phyloP scores from a whole-genome alignment of 2,113 vertebrate genomes.

The Erpornis zantholeuca region DNA sequence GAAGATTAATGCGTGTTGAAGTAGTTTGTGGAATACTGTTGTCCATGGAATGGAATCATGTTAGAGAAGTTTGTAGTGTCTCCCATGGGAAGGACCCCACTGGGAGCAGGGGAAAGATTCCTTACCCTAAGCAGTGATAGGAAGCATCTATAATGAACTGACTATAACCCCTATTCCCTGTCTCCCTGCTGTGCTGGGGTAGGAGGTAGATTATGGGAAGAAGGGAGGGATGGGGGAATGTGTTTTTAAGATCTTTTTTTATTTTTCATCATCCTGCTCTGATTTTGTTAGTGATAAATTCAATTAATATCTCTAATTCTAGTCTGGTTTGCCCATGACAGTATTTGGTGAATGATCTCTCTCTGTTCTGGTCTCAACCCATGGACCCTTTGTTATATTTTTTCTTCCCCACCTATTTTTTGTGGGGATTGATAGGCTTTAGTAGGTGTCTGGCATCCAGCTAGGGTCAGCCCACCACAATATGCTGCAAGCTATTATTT shows the following conservation, averaged over 20 bases:
- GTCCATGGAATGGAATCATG: background rate
- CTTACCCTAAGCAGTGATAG: background rate
- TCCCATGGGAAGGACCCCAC: background rate
- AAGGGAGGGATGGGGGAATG: no score
- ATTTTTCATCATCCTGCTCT: background rate
- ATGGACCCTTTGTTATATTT: background rate
- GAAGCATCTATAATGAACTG: background rate
- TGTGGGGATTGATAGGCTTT: background rate
- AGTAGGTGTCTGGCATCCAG: background rate
- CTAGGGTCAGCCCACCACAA: background rate
- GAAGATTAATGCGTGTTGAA: background rate
- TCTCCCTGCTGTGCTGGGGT: background rate
- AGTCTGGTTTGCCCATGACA: background rate
- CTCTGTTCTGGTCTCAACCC: background rate
- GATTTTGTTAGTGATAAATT: background rate
- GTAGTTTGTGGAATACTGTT: background rate
- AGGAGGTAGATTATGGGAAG: background rate
- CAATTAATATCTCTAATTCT: background rate
- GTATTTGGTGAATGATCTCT: background rate
- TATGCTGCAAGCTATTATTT: background rate
- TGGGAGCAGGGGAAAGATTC: background rate
- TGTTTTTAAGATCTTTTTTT: background rate
- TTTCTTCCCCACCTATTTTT: background rate
- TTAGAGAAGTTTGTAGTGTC: background rate
- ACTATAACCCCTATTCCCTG: background rate